Conservation (phyloP, 1,140 invertebrate genomes). For the Drosophila subpulchrella region DNA sequence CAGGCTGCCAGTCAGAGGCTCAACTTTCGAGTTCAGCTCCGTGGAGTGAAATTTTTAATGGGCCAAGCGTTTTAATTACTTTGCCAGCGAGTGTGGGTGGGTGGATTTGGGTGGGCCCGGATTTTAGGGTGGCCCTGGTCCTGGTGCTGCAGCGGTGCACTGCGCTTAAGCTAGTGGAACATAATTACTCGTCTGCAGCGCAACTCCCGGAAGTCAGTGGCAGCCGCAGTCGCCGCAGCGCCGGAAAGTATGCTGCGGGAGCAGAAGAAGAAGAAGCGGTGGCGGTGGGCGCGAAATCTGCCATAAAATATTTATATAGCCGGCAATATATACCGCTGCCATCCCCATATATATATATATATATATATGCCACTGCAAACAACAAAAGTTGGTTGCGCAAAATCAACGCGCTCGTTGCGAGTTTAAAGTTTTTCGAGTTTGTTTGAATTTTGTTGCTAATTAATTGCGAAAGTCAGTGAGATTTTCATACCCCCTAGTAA, state of each 20-base stretch:
- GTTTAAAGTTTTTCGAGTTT: constrained; percentile 64
- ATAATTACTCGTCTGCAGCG: constrained; percentile 78
- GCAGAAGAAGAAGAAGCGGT: background rate
- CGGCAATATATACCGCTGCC: constrained; percentile 25
- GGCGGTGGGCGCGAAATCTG: constrained; percentile 62
- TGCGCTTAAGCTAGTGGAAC: constrained; percentile 78
- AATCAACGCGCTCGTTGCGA: constrained; percentile 64
- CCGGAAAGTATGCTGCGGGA: constrained; percentile 70
- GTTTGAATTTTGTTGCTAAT: constrained; percentile 82
- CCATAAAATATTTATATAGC: constrained; percentile 76
- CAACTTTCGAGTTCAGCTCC: constrained; percentile 79
- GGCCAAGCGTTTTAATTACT: constrained; percentile 83
- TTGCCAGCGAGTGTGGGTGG: constrained; percentile 40
- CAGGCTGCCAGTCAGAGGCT: constrained; percentile 60
- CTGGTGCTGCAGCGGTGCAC: constrained; percentile 25
- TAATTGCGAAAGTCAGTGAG: constrained; percentile 73
- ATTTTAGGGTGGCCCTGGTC: background rate
- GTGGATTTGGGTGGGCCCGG: constrained; percentile 6
- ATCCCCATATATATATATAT: background rate
- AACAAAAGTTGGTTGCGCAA: constrained; percentile 58
- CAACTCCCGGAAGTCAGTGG: constrained; percentile 76
- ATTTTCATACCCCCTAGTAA: constrained; percentile 19
- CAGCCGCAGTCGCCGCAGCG: constrained; percentile 61
- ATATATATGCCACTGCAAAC: constrained; percentile 56
- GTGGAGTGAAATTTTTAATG: constrained; percentile 80